These are phyloP conservation scores for Cephus sareptanus DNA, from an alignment of 2,888 invertebrate species.

Conservation along the genomic window DNA sequence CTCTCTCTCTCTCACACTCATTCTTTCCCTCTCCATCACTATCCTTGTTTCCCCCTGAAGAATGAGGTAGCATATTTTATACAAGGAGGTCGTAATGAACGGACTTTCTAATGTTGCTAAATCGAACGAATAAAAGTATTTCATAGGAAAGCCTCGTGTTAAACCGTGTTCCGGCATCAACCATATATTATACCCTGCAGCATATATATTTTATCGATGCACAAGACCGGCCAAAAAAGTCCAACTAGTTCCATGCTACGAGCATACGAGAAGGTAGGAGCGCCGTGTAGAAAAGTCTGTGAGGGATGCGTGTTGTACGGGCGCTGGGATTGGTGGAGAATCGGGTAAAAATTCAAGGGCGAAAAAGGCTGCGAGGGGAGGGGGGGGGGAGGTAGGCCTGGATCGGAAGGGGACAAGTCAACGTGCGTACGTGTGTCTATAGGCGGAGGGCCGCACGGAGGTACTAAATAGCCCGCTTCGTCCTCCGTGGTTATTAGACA, in stretches of 20 bases:
- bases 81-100: slow-evolving; percentile 61
- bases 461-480: background rate
- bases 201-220: background rate
- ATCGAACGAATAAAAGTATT: slow-evolving; percentile 7
- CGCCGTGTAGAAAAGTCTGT: background rate
- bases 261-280: background rate
- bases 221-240: background rate
- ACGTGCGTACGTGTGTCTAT: background rate
- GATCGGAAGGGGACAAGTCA: too few species aligned
- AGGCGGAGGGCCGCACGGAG: background rate
- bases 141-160: background rate
- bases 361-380: background rate
- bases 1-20: slow-evolving; percentile 22
- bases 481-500: slow-evolving; percentile 28
- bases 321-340: background rate
- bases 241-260: background rate
- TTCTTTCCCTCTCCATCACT: slow-evolving; percentile 18
- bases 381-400: too few species aligned
- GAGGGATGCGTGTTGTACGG: background rate
- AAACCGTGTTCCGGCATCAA: background rate
- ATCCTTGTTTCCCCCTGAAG: slow-evolving; percentile 20
- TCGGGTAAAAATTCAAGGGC: background rate
- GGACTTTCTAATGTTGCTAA: slow-evolving; percentile 51
- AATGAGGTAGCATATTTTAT: slow-evolving; percentile 62
- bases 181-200: background rate